Conservation (phyloP, 2,797 vertebrate species). For the Botia almorhae region DNA sequence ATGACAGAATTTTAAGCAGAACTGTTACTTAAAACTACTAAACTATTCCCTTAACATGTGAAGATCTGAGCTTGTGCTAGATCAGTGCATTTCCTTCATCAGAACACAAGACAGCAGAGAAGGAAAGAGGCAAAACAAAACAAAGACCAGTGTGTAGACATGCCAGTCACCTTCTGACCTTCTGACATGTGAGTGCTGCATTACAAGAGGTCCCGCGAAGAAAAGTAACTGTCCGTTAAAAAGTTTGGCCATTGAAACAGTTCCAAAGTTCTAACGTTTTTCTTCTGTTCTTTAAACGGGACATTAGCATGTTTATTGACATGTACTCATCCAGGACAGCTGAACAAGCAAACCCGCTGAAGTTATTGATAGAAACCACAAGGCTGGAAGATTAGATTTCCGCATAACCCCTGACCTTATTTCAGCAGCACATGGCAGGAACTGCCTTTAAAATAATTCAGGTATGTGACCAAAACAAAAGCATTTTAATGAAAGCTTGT, state of each 20-base stretch:
- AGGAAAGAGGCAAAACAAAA: conserved; percentile 30
- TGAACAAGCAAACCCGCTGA: conserved; percentile 47
- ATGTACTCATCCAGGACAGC: conserved; percentile 45
- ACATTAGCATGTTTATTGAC: conserved; percentile 52
- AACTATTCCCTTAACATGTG: too few relatives aligned
- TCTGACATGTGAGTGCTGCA: neutral
- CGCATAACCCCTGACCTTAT: conserved; percentile 24
- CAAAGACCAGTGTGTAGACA: conserved; percentile 43
- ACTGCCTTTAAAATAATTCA: neutral
- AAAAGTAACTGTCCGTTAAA: conserved; percentile 1
- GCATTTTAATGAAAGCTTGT: neutral
- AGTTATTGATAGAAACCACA: conserved; percentile 38
- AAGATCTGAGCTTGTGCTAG: neutral
- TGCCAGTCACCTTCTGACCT: conserved; percentile 38
- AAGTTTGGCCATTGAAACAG: neutral
- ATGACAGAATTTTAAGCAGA: too few relatives aligned
- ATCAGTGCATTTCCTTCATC: neutral
- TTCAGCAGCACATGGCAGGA: conserved; percentile 50
- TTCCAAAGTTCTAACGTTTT: conserved; percentile 21
- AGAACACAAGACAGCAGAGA: conserved; percentile 2
- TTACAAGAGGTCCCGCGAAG: conserved; percentile 21
- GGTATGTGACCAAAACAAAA: conserved; percentile 4
- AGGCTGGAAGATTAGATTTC: conserved; percentile 40
- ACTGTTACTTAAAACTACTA: too few relatives aligned
- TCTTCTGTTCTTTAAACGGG: conserved; percentile 42